Base-by-base conservation (phyloP, 2,113 vertebrate species). In the Cynoglossus semilaevis region DNA sequence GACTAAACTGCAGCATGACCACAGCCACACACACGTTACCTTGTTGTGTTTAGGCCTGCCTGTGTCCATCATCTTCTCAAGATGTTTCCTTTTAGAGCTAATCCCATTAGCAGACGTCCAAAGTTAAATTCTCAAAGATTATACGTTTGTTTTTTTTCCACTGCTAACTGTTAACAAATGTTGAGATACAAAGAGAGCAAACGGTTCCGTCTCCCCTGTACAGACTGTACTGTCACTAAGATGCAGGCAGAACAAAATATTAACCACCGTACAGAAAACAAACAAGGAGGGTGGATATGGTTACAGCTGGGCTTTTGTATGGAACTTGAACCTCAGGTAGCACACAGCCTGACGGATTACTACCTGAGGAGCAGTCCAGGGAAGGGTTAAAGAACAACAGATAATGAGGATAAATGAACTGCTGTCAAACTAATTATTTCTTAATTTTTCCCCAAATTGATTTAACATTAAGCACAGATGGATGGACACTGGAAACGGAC, bases 211-310 rank as follows among this genome's bases (percentile, higher is more conserved):
- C 16, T n/a, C 50, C n/a, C 54, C 42, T 13, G 37, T 4, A 35
- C 16, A 47, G 9, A 18, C 36, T 53, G 67, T 13, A 15, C 43
- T 36, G 12, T 37, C 8, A 14, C 50, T 11, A 14, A 43, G 51
- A 58, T 5, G 12, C n/a, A 51, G 18, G 17, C n/a, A 15, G 41
- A 14, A 52, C 16, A 17, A 61, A 64, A 65, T 52, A 76, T 66
- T 45, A 54, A 59, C 41, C 57, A 19, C 48, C 13, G 37, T 12
- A 5, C 9, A 17, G 51, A 66, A 66, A 63, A 59, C 22, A 52
- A 66, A 67, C 52, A 43, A 47, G 38, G 19, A 51, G n/a, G 41
- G 54, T 35, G 59, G 64, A 60, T 68, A 63, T 60, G 41, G 64
- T 68, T 68, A 60, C 64, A 69, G 45, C 55, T 64, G 18, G 16